Conservation (phyloP, 2,113 vertebrate genomes). For the Rhizomys pruinosus region DNA sequence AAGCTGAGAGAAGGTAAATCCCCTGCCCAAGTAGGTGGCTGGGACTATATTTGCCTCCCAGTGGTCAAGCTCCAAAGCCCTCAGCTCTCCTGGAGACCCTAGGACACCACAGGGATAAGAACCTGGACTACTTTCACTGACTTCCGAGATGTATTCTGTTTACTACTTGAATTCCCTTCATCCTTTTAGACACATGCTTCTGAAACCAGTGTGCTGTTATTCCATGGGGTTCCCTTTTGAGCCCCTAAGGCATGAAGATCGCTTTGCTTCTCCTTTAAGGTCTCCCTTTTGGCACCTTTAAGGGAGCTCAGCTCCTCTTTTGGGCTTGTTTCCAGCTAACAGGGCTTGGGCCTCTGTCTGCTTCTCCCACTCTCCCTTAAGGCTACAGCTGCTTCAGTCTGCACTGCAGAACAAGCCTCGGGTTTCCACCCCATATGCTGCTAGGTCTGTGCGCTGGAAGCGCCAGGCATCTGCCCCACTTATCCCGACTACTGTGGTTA, state of each 20-base stretch:
- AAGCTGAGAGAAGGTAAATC: constrained; percentile 8
- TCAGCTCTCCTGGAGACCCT: not conserved
- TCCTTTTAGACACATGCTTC: constrained; percentile 33
- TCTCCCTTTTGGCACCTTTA: not conserved
- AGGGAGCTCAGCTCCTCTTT: not conserved
- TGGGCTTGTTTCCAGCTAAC: too few relatives aligned
- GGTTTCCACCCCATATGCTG: constrained; percentile 22
- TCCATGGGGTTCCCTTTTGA: not conserved
- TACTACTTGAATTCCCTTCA: not conserved
- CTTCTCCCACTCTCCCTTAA: not conserved
- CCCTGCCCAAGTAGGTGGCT: not conserved
- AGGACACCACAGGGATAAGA: not conserved
- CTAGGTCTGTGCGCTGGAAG: constrained; percentile 58
- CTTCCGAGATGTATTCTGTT: not conserved
- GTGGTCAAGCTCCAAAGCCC: not conserved
- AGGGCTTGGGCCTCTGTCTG: constrained; percentile 5
- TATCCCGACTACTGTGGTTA: constrained; percentile 77
- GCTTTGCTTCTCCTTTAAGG: not conserved
- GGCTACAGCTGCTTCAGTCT: not conserved
- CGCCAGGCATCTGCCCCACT: constrained; percentile 69
- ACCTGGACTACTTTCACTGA: not conserved
- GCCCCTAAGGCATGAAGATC: not conserved
- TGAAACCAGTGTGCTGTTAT: constrained; percentile 25
- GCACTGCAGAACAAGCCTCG: not conserved
- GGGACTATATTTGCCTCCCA: not conserved